phyloP scores from a whole-genome alignment of 2,797 vertebrate genomes.

The Melanotaenia nigrans region DNA sequence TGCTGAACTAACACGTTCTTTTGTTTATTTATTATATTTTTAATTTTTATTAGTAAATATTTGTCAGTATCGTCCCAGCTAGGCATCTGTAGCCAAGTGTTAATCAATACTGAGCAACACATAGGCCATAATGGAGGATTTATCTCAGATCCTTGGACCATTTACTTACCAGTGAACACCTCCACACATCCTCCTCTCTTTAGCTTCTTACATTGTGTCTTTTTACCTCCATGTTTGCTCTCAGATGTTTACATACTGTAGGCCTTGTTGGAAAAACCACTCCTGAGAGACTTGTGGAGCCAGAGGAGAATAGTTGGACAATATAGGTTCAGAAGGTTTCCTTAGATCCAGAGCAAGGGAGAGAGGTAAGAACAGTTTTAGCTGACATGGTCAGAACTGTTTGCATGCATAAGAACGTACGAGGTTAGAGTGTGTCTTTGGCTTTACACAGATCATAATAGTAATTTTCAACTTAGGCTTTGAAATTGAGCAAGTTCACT shows the following conservation, averaged over 20 bases:
- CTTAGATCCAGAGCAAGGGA: constrained; percentile 62
- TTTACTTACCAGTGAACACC: constrained; percentile 72
- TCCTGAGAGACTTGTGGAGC: constrained; percentile 73
- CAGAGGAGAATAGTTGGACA: constrained; percentile 60
- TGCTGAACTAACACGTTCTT: not conserved
- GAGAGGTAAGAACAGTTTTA: constrained; percentile 66
- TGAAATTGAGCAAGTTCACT: constrained; percentile 52
- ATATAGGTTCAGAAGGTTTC: constrained; percentile 69
- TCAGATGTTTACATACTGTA: constrained; percentile 45
- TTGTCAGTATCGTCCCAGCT: constrained; percentile 21
- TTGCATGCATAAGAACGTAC: constrained; percentile 42
- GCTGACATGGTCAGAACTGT: constrained; percentile 67
- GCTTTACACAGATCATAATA: constrained; percentile 49
- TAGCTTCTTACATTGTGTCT: constrained; percentile 38
- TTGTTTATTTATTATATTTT: not conserved
- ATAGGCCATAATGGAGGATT: constrained; percentile 75
- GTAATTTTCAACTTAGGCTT: constrained; percentile 52
- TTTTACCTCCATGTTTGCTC: constrained; percentile 9
- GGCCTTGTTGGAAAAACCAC: constrained; percentile 70
- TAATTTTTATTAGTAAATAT: constrained; percentile 27
- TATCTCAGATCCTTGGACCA: constrained; percentile 75
- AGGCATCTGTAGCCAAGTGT: constrained; percentile 51
- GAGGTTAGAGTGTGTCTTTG: constrained; percentile 49
- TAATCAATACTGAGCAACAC: constrained; percentile 73
- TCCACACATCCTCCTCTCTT: constrained; percentile 24